Evolutionary conservation across 1,140 invertebrate species (phyloP).

Genomic region (Ceratosolen fusciceps): DNA sequence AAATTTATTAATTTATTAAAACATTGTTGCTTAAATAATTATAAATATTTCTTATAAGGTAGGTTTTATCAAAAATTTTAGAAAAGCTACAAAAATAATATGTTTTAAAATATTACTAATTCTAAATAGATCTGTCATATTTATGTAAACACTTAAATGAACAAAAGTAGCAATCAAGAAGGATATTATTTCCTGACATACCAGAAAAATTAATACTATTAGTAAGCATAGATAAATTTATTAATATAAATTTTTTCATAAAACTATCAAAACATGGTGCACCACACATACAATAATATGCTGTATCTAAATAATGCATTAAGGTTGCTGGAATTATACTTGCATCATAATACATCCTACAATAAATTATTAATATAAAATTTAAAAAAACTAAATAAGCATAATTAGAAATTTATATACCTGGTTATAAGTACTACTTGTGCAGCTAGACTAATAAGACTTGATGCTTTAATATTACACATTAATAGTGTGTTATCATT

Average conservation of each 20-base stretch:
- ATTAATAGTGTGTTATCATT: constrained; percentile 47
- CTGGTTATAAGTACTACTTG: constrained; percentile 62
- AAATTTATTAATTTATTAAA: background rate
- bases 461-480: constrained; percentile 50
- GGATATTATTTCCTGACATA: constrained; percentile 58
- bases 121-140: constrained; percentile 37
- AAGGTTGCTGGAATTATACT: constrained; percentile 75
- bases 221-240: constrained; percentile 67
- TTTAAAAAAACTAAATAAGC: constrained; percentile 13
- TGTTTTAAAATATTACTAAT: constrained; percentile 9
- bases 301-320: constrained; percentile 75
- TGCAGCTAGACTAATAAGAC: constrained; percentile 58
- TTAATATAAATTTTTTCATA: constrained; percentile 63
- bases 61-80: background rate
- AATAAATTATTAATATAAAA: constrained; percentile 51
- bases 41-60: background rate
- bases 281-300: constrained; percentile 76
- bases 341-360: constrained; percentile 72
- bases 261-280: constrained; percentile 73
- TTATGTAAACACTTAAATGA: constrained; percentile 69
- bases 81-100: background rate
- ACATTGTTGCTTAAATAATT: background rate
- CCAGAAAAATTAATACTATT: constrained; percentile 66
- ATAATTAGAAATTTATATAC: constrained; percentile 57
- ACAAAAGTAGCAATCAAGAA: constrained; percentile 76